A percentile compares a stretch with the other conserved stretches of the same genome.
Conservation (phyloP, 2,113 vertebrate species). For the Aptenodytes forsteri region DNA sequence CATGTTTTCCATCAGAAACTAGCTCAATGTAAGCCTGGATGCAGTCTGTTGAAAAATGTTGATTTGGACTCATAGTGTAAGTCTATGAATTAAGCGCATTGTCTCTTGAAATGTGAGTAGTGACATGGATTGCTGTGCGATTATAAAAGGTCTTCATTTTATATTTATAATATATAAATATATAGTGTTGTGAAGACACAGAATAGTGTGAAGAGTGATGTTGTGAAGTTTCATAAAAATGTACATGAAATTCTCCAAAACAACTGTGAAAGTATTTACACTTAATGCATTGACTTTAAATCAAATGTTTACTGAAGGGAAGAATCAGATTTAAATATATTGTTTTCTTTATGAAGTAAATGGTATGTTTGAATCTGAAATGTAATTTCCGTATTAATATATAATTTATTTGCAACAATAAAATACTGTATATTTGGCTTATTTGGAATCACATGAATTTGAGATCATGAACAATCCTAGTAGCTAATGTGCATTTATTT, state of each 20-base stretch:
- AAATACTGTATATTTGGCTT: not conserved
- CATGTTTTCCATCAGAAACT: not conserved
- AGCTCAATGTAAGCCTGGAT: not conserved
- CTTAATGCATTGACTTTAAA: not conserved
- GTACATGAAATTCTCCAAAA: not conserved
- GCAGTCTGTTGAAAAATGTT: not conserved
- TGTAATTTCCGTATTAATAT: not conserved
- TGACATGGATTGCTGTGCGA: not conserved
- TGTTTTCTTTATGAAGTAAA: constrained; percentile 1
- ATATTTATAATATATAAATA: not conserved
- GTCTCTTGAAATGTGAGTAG: not conserved
- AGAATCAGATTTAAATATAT: not conserved
- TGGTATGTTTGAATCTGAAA: not conserved
- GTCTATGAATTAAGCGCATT: not conserved
- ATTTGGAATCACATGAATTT: not conserved
- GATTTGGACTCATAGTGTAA: not conserved
- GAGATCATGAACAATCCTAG: not conserved
- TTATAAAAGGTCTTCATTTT: not conserved
- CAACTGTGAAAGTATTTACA: not conserved
- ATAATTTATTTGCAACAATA: not conserved
- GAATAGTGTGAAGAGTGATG: not conserved
- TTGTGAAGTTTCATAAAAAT: not conserved
- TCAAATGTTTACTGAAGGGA: not conserved
- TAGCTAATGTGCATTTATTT: not conserved
- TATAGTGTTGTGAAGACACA: no score